Conservation (phyloP, 2,113 vertebrate species). For the Equus przewalskii region DNA sequence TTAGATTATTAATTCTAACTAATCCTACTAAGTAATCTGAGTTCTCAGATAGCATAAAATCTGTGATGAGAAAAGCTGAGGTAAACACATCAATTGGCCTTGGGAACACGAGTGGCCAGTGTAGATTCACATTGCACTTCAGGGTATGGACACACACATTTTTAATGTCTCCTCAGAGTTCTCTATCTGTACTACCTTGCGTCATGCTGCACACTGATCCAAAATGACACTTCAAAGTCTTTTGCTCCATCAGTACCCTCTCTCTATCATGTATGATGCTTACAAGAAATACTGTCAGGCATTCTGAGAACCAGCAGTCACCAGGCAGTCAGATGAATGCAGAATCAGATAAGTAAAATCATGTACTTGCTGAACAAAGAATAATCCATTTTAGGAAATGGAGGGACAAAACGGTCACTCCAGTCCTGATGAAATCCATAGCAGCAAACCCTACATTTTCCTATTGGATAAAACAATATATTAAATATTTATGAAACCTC, state of each 20-base stretch:
- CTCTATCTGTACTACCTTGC: constrained; percentile 24
- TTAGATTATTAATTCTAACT: constrained; percentile 3
- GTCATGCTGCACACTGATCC: constrained; percentile 65
- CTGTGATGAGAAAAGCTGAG: neutral
- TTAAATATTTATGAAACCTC: neutral
- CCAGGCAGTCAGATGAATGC: constrained; percentile 34
- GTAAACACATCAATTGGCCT: constrained; percentile 26
- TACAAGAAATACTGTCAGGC: constrained; percentile 62
- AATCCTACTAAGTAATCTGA: constrained; percentile 4
- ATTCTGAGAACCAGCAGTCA: constrained; percentile 60
- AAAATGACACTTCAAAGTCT: constrained; percentile 77
- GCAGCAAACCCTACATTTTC: neutral
- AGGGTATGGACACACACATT: neutral
- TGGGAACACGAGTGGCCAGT: neutral
- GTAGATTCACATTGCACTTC: constrained; percentile 40
- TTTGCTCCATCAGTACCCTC: constrained; percentile 39
- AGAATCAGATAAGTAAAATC: constrained; percentile 49
- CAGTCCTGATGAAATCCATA: neutral
- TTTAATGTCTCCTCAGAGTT: constrained; percentile 23
- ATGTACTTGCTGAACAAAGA: neutral
- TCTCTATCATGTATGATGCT: constrained; percentile 24
- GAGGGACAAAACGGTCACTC: neutral
- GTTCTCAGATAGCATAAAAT: constrained; percentile 15
- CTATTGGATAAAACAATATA: neutral
- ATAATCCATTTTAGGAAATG: neutral